Percentiles rank a stretch among this genome's conserved stretches.
phyloP scores from a whole-genome alignment of 2,888 invertebrate genomes.

The Spisula subtruncata region DNA sequence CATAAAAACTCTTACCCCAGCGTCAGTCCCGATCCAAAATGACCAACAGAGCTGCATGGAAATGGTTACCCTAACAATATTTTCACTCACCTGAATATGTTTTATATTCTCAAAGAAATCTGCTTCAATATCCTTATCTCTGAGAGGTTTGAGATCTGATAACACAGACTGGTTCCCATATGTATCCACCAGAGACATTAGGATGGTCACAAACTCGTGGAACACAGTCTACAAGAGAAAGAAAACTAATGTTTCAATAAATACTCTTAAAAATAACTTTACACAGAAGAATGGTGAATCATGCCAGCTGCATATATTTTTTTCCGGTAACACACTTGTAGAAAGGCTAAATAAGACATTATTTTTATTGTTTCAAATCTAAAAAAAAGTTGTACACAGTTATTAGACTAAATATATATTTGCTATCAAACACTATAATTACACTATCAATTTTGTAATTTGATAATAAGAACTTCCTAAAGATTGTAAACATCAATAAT shows the following conservation, averaged over 20 bases:
- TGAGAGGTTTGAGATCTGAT: conserved; percentile 79
- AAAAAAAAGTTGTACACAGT: too few relatives aligned
- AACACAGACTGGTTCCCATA: conserved; percentile 84
- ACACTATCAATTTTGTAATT: too few relatives aligned
- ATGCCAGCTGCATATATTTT: background rate
- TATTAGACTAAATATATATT: too few relatives aligned
- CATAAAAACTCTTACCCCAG: too few relatives aligned
- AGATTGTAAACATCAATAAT: too few relatives aligned
- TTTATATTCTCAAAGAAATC: conserved; percentile 98
- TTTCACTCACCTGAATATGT: conserved; percentile 89
- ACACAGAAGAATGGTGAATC: background rate
- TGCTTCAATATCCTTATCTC: conserved; percentile 92
- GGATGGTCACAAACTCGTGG: conserved; percentile 93
- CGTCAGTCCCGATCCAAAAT: too few relatives aligned
- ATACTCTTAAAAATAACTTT: background rate
- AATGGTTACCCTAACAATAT: too few relatives aligned
- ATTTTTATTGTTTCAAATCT: background rate
- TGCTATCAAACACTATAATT: too few relatives aligned
- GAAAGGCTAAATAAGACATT: too few relatives aligned
- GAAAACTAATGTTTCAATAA: background rate
- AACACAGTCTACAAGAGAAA: conserved; percentile 90
- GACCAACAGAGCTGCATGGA: too few relatives aligned
- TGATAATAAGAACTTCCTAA: too few relatives aligned
- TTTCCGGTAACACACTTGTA: too few relatives aligned
- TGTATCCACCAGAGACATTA: conserved; percentile 91